Evolutionary conservation across 2,888 invertebrate species (phyloP), one percentile per base, ranked within the genome.

Genomic region (Allophyes oxyacanthae): DNA sequence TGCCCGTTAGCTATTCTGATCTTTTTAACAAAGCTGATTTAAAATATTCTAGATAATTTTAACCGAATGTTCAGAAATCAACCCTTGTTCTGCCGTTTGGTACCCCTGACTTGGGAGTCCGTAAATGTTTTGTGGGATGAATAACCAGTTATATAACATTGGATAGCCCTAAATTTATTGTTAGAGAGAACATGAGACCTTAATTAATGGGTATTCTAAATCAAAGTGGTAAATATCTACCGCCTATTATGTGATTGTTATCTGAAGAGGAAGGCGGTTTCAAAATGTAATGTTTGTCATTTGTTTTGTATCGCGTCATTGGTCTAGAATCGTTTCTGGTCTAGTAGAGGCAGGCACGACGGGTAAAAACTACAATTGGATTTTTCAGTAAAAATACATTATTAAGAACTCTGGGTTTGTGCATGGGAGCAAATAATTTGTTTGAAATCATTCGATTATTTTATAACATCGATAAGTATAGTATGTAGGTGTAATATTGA

Each of bases 111-210:
- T 59, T 44, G 41, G n/a, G 42, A 48, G 61, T 37, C 42, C 38
- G 45, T 49, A 54, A 71, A 55, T 63, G 58, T 62, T 59, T 65
- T 57, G 57, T 36, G 50, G 57, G 46, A 41, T 57, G 59, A 63
- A 51, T 63, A 70, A 67, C 59, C 70, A 60, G 66, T 66, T 65
- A 60, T 58, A 71, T 60, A 61, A 59, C 42, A 59, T 62, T 51
- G 61, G 73, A 72, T 74, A 74, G 68, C 40, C 60, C 54, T 32
- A 54, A 67, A 74, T 74, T 68, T 74, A 73, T 68, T 59, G 63
- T 56, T 48, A 6, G 44, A 54, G 50, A 50, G 54, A 64, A 71
- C 71, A 68, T 63, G 74, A 68, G 45, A 68, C 55, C 54, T 51
- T 74, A 64, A 74, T 62, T 60, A 68, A 71, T 65, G 33, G 56